Evolutionary conservation across 2,113 vertebrate genomes (phyloP).

Genomic region (Oncorhynchus clarkii): DNA sequence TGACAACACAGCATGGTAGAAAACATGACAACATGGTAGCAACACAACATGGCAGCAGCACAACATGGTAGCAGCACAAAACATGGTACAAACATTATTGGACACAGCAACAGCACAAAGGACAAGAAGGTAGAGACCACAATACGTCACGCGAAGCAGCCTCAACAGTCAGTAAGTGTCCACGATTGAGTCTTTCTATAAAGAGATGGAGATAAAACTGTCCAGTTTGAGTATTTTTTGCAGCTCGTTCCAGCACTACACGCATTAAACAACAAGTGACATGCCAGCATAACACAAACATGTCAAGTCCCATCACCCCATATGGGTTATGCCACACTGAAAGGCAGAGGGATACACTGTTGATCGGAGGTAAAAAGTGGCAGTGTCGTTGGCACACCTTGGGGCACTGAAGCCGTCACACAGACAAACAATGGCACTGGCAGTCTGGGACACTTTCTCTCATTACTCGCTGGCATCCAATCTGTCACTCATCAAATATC

Average conservation of each 20-base stretch:
- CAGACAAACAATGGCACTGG: constrained; percentile 36
- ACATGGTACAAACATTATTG: too few relatives aligned
- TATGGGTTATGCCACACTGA: constrained; percentile 48
- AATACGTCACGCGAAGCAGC: too few relatives aligned
- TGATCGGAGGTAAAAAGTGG: constrained; percentile 60
- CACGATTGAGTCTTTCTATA: too few relatives aligned
- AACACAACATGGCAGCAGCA: too few relatives aligned
- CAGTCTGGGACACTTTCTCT: constrained; percentile 45
- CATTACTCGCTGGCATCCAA: constrained; percentile 69
- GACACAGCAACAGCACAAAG: too few relatives aligned
- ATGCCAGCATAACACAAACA: constrained; percentile 53
- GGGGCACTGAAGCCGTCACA: constrained; percentile 55
- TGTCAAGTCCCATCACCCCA: constrained; percentile 46
- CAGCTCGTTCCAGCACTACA: constrained; percentile 1
- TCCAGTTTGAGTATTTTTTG: too few relatives aligned
- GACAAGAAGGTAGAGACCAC: too few relatives aligned
- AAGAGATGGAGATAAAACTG: too few relatives aligned
- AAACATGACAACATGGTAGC: too few relatives aligned
- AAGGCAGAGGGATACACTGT: constrained; percentile 41
- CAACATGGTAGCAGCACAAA: too few relatives aligned
- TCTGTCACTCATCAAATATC: constrained; percentile 66
- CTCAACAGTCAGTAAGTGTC: too few relatives aligned
- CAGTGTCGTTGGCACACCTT: constrained; percentile 66
- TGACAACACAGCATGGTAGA: too few relatives aligned
- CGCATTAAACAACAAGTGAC: constrained; percentile 64